phyloP scores from a whole-genome alignment of 2,888 invertebrate genomes.

The Erannis defoliaria region DNA sequence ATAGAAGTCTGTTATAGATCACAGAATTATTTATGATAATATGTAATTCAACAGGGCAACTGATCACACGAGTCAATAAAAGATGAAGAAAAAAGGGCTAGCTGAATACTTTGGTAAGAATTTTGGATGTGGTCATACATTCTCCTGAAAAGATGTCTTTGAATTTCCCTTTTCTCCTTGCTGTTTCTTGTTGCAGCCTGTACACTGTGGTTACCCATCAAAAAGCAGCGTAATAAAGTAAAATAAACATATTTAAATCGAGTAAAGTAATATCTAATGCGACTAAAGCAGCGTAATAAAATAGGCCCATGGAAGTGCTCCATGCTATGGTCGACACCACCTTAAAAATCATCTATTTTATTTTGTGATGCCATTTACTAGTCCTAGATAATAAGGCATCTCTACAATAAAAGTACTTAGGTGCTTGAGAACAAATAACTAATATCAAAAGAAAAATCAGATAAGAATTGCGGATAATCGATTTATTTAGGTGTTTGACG shows the following conservation, averaged over 20 bases:
- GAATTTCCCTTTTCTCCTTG: slow-evolving; percentile 94
- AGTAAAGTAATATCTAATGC: slow-evolving; percentile 79
- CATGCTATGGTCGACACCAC: slow-evolving; percentile 73
- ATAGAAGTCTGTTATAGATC: slow-evolving; percentile 44
- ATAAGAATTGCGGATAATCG: slow-evolving; percentile 85
- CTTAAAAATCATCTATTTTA: slow-evolving; percentile 62
- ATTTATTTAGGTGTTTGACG: slow-evolving; percentile 86
- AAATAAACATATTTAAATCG: slow-evolving; percentile 83
- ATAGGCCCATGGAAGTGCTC: slow-evolving; percentile 75
- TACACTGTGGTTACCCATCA: slow-evolving; percentile 90
- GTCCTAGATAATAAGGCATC: slow-evolving; percentile 54
- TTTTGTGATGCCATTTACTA: slow-evolving; percentile 37
- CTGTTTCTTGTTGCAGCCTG: slow-evolving; percentile 92
- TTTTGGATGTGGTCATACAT: slow-evolving; percentile 89
- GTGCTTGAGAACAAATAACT: slow-evolving; percentile 62
- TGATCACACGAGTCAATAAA: slow-evolving; percentile 60
- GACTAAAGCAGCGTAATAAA: slow-evolving; percentile 81
- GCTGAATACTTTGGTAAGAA: slow-evolving; percentile 81
- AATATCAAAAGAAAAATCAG: slow-evolving; percentile 75
- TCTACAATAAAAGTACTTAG: slow-evolving; percentile 61
- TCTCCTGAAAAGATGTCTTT: slow-evolving; percentile 95
- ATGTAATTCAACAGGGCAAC: slow-evolving; percentile 44
- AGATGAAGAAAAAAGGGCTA: slow-evolving; percentile 71
- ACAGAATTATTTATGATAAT: slow-evolving; percentile 37
- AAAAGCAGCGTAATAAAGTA: slow-evolving; percentile 88